Evolutionary conservation across 2,797 vertebrate genomes (phyloP).

Genomic region (Chelmon rostratus): DNA sequence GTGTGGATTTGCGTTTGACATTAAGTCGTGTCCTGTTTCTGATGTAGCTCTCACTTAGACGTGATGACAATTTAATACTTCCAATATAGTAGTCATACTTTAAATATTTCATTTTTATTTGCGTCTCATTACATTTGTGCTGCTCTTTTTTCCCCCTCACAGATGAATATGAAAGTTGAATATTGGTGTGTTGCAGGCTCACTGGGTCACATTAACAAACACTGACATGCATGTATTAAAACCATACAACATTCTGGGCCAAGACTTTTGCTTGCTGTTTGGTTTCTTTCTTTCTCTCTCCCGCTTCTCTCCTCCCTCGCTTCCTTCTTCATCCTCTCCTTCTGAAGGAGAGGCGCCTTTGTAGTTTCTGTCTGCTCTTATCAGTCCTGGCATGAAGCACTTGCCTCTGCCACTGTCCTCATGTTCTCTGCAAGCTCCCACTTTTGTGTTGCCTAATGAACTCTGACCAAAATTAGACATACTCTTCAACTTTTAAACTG

Average conservation of each 20-base stretch:
- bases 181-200: conserved; percentile 54
- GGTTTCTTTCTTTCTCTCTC: conserved; percentile 68
- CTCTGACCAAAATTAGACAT: conserved; percentile 91
- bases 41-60: conserved; percentile 69
- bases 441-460: conserved; percentile 89
- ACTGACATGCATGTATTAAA: conserved; percentile 77
- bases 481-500: conserved; percentile 88
- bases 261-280: conserved; percentile 70
- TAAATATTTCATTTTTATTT: conserved; percentile 67
- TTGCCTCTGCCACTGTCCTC: conserved; percentile 88
- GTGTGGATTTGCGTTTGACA: conserved; percentile 72
- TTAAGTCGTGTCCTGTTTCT: conserved; percentile 65
- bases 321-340: conserved; percentile 74
- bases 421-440: conserved; percentile 85
- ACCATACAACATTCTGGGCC: conserved; percentile 57
- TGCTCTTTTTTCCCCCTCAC: conserved; percentile 38
- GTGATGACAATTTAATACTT: conserved; percentile 80
- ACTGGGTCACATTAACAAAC: conserved; percentile 72
- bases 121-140: conserved; percentile 58
- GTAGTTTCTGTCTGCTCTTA: conserved; percentile 85
- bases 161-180: conserved; percentile 77
- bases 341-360: conserved; percentile 83
- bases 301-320: conserved; percentile 58
- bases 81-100: conserved; percentile 64
- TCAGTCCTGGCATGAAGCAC: conserved; percentile 84